Evolutionary conservation across 2,888 invertebrate species (phyloP), one percentile per base, ranked within the genome.

Genomic region (Pyrrhia umbra): DNA sequence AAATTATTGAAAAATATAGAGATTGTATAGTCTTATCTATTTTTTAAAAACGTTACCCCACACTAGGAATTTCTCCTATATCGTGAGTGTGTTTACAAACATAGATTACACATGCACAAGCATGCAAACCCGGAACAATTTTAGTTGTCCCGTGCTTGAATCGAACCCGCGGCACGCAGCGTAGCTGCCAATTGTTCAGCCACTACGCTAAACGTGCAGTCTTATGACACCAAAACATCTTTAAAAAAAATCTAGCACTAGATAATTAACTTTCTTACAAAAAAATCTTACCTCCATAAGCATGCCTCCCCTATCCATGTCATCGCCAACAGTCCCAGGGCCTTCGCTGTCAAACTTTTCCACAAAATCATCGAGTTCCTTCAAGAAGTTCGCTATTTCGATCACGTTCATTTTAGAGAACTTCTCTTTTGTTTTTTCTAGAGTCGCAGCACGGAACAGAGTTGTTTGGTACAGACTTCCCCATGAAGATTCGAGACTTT

Each of bases 371-470:
- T 95, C 95, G 3, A 96, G 81, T 56, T 96, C 95, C 37, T 95
- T 89, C 37, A 96, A 90, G 90, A 97, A 98, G 21, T 96, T 95
- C 0, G 95, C 92, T 65, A 98, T 98, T 88, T 98, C 97, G 0
- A 95, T 93, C 52, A 96, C 95, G 34, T 98, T 98, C 82, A 98
- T 95, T 83, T 97, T 96, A 9, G 97, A 97, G 91, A 98, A 99
- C 83, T 97, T 97, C 57, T 97, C 97, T 86, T 98, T 98, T n/a
- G 98, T 98, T 58, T 97, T 96, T 83, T 97, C 97, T 37, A 98
- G 89, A 1, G 96, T 96, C 66, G 96, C 96, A 10, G 95, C 96
- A 57, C 97, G 95, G 89, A 96, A 97, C 6, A 97, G 85, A 0
- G 97, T 96, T 0, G 96, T 96, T 55, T 96, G 95, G 81, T 96